Base-by-base conservation (phyloP, 2,113 vertebrate species). In the Aegotheles bennettii region DNA sequence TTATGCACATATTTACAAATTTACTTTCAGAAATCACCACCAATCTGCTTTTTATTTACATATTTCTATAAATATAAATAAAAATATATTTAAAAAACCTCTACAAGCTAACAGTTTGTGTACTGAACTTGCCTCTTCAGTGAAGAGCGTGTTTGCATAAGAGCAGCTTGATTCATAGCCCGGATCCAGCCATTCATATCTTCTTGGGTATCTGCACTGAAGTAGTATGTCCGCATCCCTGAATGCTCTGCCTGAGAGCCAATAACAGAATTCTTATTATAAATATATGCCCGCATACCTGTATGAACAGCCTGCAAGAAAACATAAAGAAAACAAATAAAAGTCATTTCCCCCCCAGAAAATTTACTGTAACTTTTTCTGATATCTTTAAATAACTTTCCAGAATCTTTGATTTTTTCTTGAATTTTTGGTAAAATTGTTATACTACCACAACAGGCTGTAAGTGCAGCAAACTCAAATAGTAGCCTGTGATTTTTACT, bases 151-250 rank as follows among this genome's bases (percentile, higher is more conserved):
- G 98, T 99, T 96, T 99, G 99, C 98, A 99, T 99, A 97, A 99
- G 99, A 16, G 99, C 99, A 56, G 99, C 99, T 97, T 99, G 99
- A 96, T 99, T 99, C 99, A 99, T 99, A 95, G 99, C 99, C 88
- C 98, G 97, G 96, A 99, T 98, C 99, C 99, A 99, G 79, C 98
- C 98, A 40, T 99, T 99, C 99, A 99, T 99, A 92, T 99, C 99
- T 96, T 99, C 99, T 79, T 98, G 99, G 50, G 99, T 99, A 95
- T 99, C 99, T 3, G 99, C 99, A 64, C 99, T 99, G 98, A 99
- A 99, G 98, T 98, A 99, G 97, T 99, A 99, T 6, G 99, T 99
- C 96, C 99, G 97, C 99, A 99, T 99, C 96, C 99, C 99, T 6
- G 98, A 98, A 96, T 99, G 98, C 97, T 99, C 99, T 4, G 98